A percentile compares a stretch with the other conserved stretches of the same genome.
These are phyloP conservation scores for Plumapathes pennacea DNA, from an alignment of 92 coral and sea anemone species.

Conservation along the genomic window DNA sequence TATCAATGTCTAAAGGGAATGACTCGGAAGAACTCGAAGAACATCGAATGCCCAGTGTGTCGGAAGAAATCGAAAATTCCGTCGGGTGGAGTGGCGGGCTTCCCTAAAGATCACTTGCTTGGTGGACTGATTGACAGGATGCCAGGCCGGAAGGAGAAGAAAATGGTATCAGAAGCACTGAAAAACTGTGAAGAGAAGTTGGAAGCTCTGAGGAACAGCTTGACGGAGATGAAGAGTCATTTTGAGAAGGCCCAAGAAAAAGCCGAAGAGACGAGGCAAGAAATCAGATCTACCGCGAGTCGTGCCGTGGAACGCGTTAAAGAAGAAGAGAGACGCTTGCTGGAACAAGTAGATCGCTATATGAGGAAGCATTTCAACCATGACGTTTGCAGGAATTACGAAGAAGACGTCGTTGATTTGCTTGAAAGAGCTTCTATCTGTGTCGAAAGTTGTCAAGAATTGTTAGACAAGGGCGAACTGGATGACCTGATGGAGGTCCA, in stretches of 20 bases:
- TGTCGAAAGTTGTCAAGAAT: conserved; percentile 12
- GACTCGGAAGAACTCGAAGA: background rate
- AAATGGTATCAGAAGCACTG: conserved; percentile 14
- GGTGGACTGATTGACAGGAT: conserved; percentile 41
- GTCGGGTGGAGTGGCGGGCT: conserved; percentile 23
- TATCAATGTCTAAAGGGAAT: conserved; percentile 31
- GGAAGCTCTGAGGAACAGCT: conserved; percentile 9
- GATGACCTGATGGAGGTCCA: conserved; percentile 26
- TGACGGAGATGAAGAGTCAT: conserved; percentile 24
- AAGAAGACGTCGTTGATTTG: conserved; percentile 3
- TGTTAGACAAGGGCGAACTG: conserved; percentile 16
- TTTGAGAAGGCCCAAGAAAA: conserved; percentile 5
- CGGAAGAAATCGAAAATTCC: conserved; percentile 34
- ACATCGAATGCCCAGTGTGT: conserved; percentile 42
- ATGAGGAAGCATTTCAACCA: conserved; percentile 7
- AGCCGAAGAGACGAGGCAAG: conserved; percentile 14
- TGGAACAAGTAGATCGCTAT: conserved; percentile 15
- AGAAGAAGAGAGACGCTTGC: conserved; percentile 16
- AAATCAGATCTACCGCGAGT: conserved; percentile 6
- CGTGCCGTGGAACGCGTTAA: conserved; percentile 10
- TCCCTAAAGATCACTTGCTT: conserved; percentile 43
- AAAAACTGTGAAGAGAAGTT: conserved; percentile 22
- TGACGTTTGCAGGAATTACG: conserved; percentile 3
- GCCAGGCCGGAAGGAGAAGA: conserved; percentile 49
- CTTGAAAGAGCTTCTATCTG: conserved; percentile 30